Evolutionary conservation across 2,113 vertebrate genomes (phyloP).

Genomic region (Campylorhamphus procurvoides): DNA sequence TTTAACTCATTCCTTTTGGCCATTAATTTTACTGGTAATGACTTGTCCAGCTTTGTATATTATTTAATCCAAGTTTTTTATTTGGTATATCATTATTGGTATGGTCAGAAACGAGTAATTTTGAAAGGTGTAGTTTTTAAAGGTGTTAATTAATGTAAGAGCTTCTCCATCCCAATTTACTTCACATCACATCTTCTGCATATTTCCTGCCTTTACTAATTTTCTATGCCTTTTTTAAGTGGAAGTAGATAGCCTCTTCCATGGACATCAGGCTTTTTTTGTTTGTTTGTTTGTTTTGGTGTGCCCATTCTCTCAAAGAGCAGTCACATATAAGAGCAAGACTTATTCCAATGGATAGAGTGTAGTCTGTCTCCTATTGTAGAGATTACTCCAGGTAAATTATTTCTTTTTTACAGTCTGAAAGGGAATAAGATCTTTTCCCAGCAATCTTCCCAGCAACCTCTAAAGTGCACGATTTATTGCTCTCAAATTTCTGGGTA

Average conservation of each 20-base stretch:
- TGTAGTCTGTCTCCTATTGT: background rate
- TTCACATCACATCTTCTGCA: background rate
- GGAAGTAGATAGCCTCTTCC: background rate
- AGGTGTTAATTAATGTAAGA: background rate
- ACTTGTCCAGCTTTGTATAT: background rate
- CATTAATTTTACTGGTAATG: background rate
- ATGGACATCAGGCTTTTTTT: background rate
- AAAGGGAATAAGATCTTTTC: conserved; percentile 49
- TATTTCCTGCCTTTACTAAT: background rate
- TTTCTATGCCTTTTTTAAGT: background rate
- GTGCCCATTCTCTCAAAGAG: conserved; percentile 21
- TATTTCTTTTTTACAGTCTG: conserved; percentile 64
- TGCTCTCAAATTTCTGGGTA: conserved; percentile 53
- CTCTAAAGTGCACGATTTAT: conserved; percentile 59
- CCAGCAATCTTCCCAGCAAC: conserved; percentile 56
- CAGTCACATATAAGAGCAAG: background rate
- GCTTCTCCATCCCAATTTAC: background rate
- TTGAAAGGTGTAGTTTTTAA: background rate
- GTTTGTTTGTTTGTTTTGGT: background rate
- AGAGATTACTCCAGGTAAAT: conserved; percentile 46
- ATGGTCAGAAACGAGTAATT: background rate
- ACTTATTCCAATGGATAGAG: background rate
- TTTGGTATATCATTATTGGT: background rate
- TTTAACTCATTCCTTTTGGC: background rate
- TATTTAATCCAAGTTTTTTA: background rate